Percentiles rank a stretch among this genome's conserved stretches.
These are phyloP conservation scores for Pararge aegeria DNA, from an alignment of 1,140 invertebrate species.

Conservation along the genomic window DNA sequence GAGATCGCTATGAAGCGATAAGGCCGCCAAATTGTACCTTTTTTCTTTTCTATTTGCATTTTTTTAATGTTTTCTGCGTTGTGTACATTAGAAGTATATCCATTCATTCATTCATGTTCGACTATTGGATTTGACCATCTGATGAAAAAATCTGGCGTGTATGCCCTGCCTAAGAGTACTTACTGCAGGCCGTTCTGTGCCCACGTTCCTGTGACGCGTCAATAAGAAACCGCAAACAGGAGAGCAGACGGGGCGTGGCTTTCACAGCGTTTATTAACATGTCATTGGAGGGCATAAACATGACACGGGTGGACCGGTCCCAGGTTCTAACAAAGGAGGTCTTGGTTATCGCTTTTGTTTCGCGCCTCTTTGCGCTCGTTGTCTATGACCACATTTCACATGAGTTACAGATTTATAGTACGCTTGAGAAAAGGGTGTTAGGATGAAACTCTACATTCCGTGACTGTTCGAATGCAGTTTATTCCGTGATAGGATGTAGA, in stretches of 20 bases:
- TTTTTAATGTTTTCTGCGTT: too few species aligned
- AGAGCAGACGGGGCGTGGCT: constrained; percentile 41
- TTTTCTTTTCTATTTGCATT: too few species aligned
- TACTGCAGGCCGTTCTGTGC: not conserved
- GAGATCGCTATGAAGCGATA: too few species aligned
- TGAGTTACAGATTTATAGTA: constrained; percentile 11
- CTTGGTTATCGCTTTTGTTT: constrained; percentile 30
- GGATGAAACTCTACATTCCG: not conserved
- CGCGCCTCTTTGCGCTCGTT: constrained; percentile 31
- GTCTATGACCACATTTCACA: constrained; percentile 34
- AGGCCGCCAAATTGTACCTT: too few species aligned
- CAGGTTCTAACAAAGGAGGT: constrained; percentile 30
- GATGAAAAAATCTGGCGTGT: not conserved
- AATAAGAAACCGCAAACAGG: constrained; percentile 18
- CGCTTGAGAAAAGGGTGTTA: not conserved
- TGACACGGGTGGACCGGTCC: constrained; percentile 40
- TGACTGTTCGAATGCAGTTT: too few species aligned
- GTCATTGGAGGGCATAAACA: constrained; percentile 52
- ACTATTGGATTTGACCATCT: too few species aligned
- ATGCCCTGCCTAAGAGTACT: not conserved
- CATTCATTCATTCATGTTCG: too few species aligned
- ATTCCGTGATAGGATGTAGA: too few species aligned
- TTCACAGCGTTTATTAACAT: constrained; percentile 47
- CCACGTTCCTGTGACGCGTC: constrained; percentile 7
- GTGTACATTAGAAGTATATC: too few species aligned